phyloP scores from a whole-genome alignment of 2,888 invertebrate genomes.

The Biston betularia region DNA sequence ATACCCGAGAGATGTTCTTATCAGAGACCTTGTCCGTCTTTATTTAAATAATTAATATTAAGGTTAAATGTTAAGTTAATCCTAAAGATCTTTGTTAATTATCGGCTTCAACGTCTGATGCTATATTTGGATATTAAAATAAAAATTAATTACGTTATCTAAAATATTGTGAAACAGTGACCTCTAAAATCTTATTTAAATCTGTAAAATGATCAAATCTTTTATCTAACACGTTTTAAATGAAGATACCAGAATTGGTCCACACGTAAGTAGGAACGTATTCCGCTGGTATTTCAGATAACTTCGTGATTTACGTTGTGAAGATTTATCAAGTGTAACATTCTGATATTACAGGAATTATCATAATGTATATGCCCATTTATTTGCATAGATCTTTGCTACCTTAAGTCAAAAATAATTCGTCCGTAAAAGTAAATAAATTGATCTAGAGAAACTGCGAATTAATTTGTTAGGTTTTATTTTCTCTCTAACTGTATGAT shows the following conservation, averaged over 20 bases:
- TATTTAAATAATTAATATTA: slow-evolving; percentile 44
- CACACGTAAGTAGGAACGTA: slow-evolving; percentile 41
- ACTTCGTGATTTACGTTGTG: slow-evolving; percentile 36
- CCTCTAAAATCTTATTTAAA: too few relatives aligned
- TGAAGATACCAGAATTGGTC: slow-evolving; percentile 36
- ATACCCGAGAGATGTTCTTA: slow-evolving; percentile 38
- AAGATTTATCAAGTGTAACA: slow-evolving; percentile 33
- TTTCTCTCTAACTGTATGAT: too few relatives aligned
- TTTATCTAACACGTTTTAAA: slow-evolving; percentile 40
- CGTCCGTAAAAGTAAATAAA: too few relatives aligned
- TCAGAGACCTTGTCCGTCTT: slow-evolving; percentile 32
- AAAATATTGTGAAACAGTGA: background rate
- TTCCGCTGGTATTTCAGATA: slow-evolving; percentile 36
- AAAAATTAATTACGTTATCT: too few relatives aligned
- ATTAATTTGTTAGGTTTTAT: too few relatives aligned
- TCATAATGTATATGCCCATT: background rate
- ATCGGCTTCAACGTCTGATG: too few relatives aligned
- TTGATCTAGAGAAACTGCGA: too few relatives aligned
- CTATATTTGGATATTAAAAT: too few relatives aligned
- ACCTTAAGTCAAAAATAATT: too few relatives aligned
- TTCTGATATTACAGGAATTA: slow-evolving; percentile 14
- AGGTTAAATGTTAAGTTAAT: slow-evolving; percentile 7
- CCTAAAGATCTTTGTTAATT: background rate
- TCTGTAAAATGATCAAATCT: slow-evolving; percentile 1
- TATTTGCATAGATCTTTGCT: too few relatives aligned